Conservation (phyloP, 2,113 vertebrate species). For the Sinocyclocheilus anophthalmus region DNA sequence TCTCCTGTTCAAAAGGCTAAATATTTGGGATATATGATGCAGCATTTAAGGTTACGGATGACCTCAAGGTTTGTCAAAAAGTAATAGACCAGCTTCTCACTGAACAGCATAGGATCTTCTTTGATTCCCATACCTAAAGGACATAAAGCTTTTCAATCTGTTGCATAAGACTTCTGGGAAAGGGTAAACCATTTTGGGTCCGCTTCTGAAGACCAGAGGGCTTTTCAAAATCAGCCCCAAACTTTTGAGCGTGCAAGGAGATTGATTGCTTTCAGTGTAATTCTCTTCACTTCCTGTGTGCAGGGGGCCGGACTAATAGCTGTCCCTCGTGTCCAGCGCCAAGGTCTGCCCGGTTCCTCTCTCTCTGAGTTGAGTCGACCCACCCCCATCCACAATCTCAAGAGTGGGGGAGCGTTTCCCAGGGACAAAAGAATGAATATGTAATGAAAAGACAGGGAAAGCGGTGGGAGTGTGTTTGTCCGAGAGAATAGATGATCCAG, state of each 20-base stretch:
- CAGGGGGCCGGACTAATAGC: constrained; percentile 19
- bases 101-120: too few species aligned
- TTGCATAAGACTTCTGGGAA: too few species aligned
- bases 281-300: constrained; percentile 39
- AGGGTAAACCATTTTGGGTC: too few species aligned
- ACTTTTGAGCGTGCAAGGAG: too few species aligned
- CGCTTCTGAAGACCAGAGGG: too few species aligned
- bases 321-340: constrained; percentile 31
- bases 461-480: constrained; percentile 29
- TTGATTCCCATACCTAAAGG: too few species aligned
- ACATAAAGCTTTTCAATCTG: too few species aligned
- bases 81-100: too few species aligned
- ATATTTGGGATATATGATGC: not conserved
- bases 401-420: constrained; percentile 71
- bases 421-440: constrained; percentile 77
- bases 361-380: constrained; percentile 52
- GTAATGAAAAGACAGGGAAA: constrained; percentile 69
- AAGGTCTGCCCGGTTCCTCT: constrained; percentile 15
- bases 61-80: too few species aligned
- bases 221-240: too few species aligned
- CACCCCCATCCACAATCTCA: constrained; percentile 65
- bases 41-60: too few species aligned
- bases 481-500: constrained; percentile 57
- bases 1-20: not conserved
- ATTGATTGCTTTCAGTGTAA: too few species aligned